phyloP scores from a whole-genome alignment of 2,113 vertebrate species.

The Platysternon megacephalum region DNA sequence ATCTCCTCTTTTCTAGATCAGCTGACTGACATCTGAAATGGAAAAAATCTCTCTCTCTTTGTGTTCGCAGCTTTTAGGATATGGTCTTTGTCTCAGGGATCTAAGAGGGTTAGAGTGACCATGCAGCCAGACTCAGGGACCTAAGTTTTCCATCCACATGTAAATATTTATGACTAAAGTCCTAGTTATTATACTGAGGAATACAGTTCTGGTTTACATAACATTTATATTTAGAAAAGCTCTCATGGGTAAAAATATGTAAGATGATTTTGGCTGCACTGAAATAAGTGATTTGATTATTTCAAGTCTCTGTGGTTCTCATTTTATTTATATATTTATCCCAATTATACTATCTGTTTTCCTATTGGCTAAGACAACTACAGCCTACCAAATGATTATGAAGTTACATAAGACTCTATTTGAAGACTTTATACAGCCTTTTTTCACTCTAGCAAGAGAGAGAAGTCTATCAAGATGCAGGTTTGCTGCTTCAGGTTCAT shows the following conservation, averaged over 20 bases:
- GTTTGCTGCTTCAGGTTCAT: conserved; percentile 15
- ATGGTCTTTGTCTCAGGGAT: neutral
- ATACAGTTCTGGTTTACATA: neutral
- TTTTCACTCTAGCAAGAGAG: conserved; percentile 34
- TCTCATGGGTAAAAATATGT: neutral
- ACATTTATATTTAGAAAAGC: conserved; percentile 13
- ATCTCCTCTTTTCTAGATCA: neutral
- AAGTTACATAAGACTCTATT: conserved; percentile 70
- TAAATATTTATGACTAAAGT: conserved; percentile 9
- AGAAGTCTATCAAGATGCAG: conserved; percentile 46
- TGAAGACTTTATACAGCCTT: conserved; percentile 64
- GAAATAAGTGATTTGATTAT: conserved; percentile 52
- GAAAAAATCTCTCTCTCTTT: conserved; percentile 33
- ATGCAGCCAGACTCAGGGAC: neutral
- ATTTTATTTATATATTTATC: conserved; percentile 70
- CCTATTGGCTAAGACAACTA: conserved; percentile 66
- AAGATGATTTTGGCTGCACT: conserved; percentile 27
- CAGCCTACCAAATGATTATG: conserved; percentile 62
- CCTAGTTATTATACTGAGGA: neutral
- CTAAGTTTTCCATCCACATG: conserved; percentile 6
- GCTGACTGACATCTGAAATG: conserved; percentile 1
- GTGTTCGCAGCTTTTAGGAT: conserved; percentile 20
- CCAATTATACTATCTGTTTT: conserved; percentile 41
- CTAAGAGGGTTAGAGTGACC: neutral
- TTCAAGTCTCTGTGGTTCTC: conserved; percentile 55